Evolutionary conservation across 2,797 vertebrate genomes (phyloP), one percentile per base, ranked within the genome.

Genomic region (Decapterus maruadsi): DNA sequence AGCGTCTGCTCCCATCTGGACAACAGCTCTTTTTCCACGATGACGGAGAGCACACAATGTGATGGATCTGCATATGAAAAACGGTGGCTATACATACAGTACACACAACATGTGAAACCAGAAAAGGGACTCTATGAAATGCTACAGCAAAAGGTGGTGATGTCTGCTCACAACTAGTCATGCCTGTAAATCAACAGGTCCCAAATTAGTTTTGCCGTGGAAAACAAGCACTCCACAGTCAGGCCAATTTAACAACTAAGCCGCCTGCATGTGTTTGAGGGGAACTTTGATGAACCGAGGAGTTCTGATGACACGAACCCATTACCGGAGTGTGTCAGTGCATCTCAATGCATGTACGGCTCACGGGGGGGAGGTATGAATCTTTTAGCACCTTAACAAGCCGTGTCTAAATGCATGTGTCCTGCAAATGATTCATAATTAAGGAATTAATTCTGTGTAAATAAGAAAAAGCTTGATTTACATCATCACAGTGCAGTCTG

Each of bases 31-130:
- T 51, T 70, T 81, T 83, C 84, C 85, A 78, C 79, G 61, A 73
- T 78, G 75, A 90, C 85, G 84, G 45, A 46, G 26, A 83, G 87
- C 87, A 84, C 88, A 79, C 75, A 90, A 17, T 68, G 66, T 20
- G 88, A 89, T 92, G 91, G 93, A 93, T 81, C 81, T 13, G 78
- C 83, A 77, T 83, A 85, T 88, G 82, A 94, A 94, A 26, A 89
- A 42, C 19, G 20, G 22, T 51, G 12, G 26, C 1, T 13, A 31
- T 11, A 8, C 2, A 53, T 22, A 51, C 31, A 31, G 31, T 20
- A 20, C 2, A 46, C 2, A 46, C 6, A 19, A 1, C 8, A 31
- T 26, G 29, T 54, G 12, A 22, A 12, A 5, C 9, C 20, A 17
- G n/a, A n/a, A 82, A 74, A 61, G 61, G 64, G 66, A 74, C 55